phyloP scores from a whole-genome alignment of 2,797 vertebrate species.

The Falco novaeseelandiae region DNA sequence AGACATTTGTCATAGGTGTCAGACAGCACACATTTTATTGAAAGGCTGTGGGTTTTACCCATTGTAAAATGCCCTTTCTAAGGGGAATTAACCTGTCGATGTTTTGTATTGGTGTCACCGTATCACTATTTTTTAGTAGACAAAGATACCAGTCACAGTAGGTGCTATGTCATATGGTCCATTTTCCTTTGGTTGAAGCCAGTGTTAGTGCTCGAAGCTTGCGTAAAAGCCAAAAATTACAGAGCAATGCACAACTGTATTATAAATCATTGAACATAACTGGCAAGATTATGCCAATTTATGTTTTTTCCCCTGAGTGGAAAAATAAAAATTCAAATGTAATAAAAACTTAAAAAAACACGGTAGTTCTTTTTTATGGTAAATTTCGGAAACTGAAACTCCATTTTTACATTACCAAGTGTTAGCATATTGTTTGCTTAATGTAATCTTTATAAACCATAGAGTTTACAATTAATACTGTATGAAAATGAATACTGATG shows the following conservation, averaged over 20 bases:
- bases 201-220: not conserved
- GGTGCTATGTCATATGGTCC: not conserved
- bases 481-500: not conserved
- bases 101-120: not conserved
- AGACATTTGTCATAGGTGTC: not conserved
- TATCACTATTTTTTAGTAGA: not conserved
- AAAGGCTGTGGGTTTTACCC: not conserved
- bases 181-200: not conserved
- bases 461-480: not conserved
- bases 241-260: not conserved
- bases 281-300: not conserved
- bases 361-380: not conserved
- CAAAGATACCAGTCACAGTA: not conserved
- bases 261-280: not conserved
- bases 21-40: not conserved
- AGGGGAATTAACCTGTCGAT: not conserved
- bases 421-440: not conserved
- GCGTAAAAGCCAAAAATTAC: not conserved
- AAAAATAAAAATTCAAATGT: not conserved
- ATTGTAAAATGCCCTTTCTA: not conserved
- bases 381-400: not conserved
- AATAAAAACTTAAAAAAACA: not conserved
- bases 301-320: accelerated
- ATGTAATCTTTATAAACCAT: not conserved
- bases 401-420: not conserved